These are phyloP conservation scores for Cyprinus carpio DNA, from an alignment of 2,113 vertebrate species.

Conservation along the genomic window DNA sequence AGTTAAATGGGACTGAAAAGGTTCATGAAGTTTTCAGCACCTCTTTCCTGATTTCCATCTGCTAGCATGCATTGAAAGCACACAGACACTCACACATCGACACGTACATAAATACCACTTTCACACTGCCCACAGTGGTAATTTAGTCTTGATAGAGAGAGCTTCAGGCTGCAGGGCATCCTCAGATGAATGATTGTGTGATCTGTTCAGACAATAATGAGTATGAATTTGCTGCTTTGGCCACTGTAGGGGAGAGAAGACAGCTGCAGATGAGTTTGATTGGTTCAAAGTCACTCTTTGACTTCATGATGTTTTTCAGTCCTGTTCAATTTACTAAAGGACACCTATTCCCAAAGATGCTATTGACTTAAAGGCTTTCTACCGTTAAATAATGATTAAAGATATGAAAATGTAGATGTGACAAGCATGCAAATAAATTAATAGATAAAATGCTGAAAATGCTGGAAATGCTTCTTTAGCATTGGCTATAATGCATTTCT, in stretches of 20 bases:
- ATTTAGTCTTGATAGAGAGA: slow-evolving; percentile 34
- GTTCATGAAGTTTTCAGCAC: not conserved
- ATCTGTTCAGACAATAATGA: slow-evolving; percentile 37
- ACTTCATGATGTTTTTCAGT: slow-evolving; percentile 18
- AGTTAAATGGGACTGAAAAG: not conserved
- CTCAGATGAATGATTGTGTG: slow-evolving; percentile 29
- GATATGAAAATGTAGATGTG: not conserved
- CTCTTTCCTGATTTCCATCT: not conserved
- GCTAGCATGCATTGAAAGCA: not conserved
- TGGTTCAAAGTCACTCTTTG: slow-evolving; percentile 1
- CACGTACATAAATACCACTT: slow-evolving; percentile 16
- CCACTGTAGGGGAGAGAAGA: slow-evolving; percentile 8
- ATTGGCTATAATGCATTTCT: not conserved
- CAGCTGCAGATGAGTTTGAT: slow-evolving; percentile 15
- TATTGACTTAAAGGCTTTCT: slow-evolving; percentile 5
- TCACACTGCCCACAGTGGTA: slow-evolving; percentile 23
- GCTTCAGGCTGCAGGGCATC: slow-evolving; percentile 11
- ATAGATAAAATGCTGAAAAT: not conserved
- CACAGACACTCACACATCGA: not conserved
- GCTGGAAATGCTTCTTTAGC: not conserved
- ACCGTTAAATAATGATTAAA: not conserved
- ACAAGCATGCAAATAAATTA: not conserved
- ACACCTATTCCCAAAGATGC: not conserved
- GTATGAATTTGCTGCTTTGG: slow-evolving; percentile 37
- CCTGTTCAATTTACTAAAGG: slow-evolving; percentile 20